Evolutionary conservation across 1,140 invertebrate genomes (phyloP), one percentile per base, ranked within the genome.

Genomic region (Battus philenor): DNA sequence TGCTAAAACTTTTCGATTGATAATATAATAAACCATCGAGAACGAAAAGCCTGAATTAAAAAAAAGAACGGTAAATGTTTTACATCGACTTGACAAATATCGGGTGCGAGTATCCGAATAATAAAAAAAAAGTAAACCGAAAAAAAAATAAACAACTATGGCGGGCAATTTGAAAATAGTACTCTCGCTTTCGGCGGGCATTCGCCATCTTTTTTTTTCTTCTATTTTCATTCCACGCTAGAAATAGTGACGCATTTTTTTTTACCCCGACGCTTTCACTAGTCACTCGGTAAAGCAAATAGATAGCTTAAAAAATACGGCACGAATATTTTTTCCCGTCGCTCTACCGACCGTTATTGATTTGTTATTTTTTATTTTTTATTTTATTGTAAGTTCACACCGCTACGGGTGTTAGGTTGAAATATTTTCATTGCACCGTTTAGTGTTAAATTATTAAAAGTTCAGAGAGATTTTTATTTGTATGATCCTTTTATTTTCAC

Each of bases 201-300:
- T 68, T 65, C 55, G 59, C 58, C 57, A 26, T 59, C 66, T 73
- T 75, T 77, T n/a, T n/a, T n/a, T n/a, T n/a, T n/a, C n/a, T 64
- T 58, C 58, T 68, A 62, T 68, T 73, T 79, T 72, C 60, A 65
- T 56, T 61, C 63, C 59, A 67, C 77, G 68, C 78, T 81, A 79
- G 75, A 68, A 81, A 79, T 81, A 80, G 79, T 83, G 78, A 78
- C 71, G 78, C 71, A 73, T 78, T 82, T 80, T 82, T 80, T 75
- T 79, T 78, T 61, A 63, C 55, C 50, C 50, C 73, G 80, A 67
- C 79, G 52, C 62, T 81, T 75, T 80, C 69, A 76, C 46, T 76
- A 68, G 68, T 77, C n/a, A n/a, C n/a, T 73, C 74, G 76, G 67
- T 72, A 78, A 78, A 68, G 67, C 77, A 78, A 79, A 81, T 81